These are phyloP conservation scores for Malachius bipustulatus DNA, from an alignment of 2,888 invertebrate species.

Conservation along the genomic window DNA sequence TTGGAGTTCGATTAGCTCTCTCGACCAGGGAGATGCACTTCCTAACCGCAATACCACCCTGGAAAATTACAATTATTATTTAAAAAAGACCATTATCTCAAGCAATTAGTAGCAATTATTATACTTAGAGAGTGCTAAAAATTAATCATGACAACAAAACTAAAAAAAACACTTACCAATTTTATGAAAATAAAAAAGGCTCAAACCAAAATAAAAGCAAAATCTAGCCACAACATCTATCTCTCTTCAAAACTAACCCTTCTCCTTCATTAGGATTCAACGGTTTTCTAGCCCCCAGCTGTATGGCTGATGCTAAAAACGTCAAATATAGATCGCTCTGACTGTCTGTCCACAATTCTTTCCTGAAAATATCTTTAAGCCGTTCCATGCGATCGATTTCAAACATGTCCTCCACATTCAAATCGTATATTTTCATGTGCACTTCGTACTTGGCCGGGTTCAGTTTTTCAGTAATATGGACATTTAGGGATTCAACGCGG, in stretches of 20 bases:
- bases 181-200: neutral
- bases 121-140: too few species aligned
- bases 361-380: constrained; percentile 64
- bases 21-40: constrained; percentile 61
- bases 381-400: constrained; percentile 57
- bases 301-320: constrained; percentile 73
- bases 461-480: constrained; percentile 53
- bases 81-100: too few species aligned
- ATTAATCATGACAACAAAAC: too few species aligned
- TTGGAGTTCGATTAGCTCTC: constrained; percentile 53
- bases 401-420: constrained; percentile 80
- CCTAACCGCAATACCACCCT: constrained; percentile 75
- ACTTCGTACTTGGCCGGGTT: constrained; percentile 63
- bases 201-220: too few species aligned
- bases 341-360: constrained; percentile 68
- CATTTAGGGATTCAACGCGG: constrained; percentile 46
- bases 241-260: constrained; percentile 50
- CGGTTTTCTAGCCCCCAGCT: constrained; percentile 73
- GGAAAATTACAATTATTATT: constrained; percentile 22
- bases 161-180: neutral
- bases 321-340: constrained; percentile 65
- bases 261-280: constrained; percentile 74
- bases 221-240: too few species aligned
- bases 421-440: constrained; percentile 78
- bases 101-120: too few species aligned